These are phyloP conservation scores for Cheirogaleus major DNA, from an alignment of 2,797 vertebrate species.

Conservation along the genomic window DNA sequence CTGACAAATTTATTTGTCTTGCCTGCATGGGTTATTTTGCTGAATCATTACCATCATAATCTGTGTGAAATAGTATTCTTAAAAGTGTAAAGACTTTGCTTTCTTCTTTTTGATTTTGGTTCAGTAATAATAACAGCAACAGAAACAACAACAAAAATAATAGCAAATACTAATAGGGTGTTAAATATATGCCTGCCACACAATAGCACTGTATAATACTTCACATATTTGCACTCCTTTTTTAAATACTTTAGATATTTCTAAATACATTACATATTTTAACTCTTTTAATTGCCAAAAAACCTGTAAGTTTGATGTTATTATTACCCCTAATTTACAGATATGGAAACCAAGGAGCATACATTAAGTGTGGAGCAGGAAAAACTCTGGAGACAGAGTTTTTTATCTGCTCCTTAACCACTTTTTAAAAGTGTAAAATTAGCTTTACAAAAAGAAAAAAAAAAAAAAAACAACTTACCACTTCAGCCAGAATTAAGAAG, in stretches of 20 bases:
- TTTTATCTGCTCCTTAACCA: not conserved
- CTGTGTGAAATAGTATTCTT: not conserved
- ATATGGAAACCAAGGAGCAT: not conserved
- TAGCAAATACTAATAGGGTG: not conserved
- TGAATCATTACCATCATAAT: slow-evolving; percentile 44
- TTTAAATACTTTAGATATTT: not conserved
- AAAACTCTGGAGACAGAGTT: not conserved
- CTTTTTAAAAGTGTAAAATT: slow-evolving; percentile 27
- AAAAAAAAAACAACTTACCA: not conserved
- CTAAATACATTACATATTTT: not conserved
- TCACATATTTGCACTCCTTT: not conserved
- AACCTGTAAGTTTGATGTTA: not conserved
- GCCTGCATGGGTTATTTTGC: not conserved
- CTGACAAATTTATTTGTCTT: not conserved
- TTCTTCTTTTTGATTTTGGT: slow-evolving; percentile 45
- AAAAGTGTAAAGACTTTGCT: not conserved
- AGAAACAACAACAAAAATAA: slow-evolving; percentile 10
- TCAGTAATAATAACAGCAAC: not conserved
- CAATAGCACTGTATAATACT: not conserved
- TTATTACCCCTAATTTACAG: not conserved
- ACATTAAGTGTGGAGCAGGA: not conserved
- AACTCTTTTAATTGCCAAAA: not conserved
- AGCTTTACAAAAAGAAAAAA: not conserved
- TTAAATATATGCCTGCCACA: not conserved
- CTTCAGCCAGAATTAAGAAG: slow-evolving; percentile 46